Conservation (phyloP, 2,797 vertebrate genomes). For the Fringilla coelebs region DNA sequence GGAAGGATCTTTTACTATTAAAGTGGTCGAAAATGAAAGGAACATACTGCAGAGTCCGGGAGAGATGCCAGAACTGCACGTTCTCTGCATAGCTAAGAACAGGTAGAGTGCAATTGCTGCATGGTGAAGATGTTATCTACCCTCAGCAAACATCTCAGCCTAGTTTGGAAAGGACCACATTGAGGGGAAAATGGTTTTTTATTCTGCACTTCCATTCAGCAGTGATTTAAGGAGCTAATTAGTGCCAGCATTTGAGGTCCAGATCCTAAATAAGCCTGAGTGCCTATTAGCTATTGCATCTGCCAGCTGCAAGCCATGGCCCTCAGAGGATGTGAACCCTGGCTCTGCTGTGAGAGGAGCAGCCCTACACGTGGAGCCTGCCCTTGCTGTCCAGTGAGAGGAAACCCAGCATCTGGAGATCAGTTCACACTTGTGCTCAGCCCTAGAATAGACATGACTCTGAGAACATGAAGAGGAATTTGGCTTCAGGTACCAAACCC, state of each 20-base stretch:
- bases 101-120: not conserved
- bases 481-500: not conserved
- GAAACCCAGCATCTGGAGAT: not conserved
- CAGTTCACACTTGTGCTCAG: not conserved
- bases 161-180: not conserved
- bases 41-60: not conserved
- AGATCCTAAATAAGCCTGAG: not conserved
- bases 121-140: not conserved
- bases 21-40: slow-evolving; percentile 50
- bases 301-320: not conserved
- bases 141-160: not conserved
- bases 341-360: not conserved
- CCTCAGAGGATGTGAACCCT: not conserved
- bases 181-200: not conserved
- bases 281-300: not conserved
- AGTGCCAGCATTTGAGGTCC: not conserved
- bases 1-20: slow-evolving; percentile 41
- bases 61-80: slow-evolving; percentile 15
- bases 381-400: not conserved
- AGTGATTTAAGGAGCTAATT: not conserved
- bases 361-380: not conserved
- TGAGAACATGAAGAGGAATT: not conserved
- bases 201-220: not conserved
- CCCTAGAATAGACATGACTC: rapidly evolving
- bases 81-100: not conserved